Conservation (phyloP, 1,140 invertebrate species). For the Ericerus pela region DNA sequence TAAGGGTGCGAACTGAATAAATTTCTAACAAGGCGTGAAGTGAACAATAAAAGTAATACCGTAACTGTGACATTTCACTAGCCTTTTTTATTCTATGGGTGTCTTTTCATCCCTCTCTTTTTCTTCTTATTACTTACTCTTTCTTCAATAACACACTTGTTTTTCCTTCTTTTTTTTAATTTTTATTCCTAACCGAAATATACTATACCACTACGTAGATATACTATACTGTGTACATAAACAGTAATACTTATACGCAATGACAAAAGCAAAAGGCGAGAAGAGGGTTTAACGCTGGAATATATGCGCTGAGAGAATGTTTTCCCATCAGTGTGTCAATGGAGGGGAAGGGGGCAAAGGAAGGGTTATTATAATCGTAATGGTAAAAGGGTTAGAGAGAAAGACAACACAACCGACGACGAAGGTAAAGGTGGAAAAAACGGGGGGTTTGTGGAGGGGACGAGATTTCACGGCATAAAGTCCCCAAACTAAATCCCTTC, state of each 20-base stretch:
- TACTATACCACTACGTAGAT: not conserved
- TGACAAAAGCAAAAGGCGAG: constrained; percentile 7
- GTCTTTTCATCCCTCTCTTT: not conserved
- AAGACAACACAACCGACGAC: no score
- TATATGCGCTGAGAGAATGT: constrained; percentile 7
- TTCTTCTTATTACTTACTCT: not conserved
- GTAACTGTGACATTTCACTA: not conserved
- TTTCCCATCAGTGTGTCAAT: constrained; percentile 7
- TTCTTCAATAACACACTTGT: not conserved
- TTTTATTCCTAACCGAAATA: not conserved
- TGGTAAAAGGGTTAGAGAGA: constrained; percentile 9
- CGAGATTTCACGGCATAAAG: constrained; percentile 10
- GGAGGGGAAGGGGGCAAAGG: no score
- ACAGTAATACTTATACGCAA: constrained; percentile 6
- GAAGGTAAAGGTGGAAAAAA: constrained; percentile 8
- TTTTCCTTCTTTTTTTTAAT: not conserved
- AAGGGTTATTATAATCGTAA: constrained; percentile 6
- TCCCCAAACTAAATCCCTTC: constrained; percentile 10
- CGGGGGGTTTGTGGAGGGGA: no score
- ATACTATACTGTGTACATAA: not conserved
- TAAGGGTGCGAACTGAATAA: not conserved
- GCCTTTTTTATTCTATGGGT: not conserved
- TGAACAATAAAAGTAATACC: constrained; percentile 1
- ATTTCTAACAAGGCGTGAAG: constrained; percentile 4
- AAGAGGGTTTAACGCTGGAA: constrained; percentile 1